phyloP scores from a whole-genome alignment of 2,797 vertebrate species.

The Danio jaintianensis region DNA sequence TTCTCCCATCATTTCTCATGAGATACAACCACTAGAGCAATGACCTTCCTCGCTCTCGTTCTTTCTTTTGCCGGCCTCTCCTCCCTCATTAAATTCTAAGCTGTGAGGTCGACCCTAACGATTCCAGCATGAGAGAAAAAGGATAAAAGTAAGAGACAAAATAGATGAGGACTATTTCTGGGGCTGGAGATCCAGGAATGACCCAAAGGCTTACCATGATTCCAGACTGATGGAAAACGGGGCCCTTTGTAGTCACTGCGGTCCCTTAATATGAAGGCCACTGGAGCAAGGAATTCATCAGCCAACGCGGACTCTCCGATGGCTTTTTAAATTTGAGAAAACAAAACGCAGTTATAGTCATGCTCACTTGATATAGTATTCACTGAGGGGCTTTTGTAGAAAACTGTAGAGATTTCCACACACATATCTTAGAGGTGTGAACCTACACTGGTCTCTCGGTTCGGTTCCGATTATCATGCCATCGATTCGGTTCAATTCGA shows the following conservation, averaged over 20 bases:
- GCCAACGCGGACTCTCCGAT: conserved; percentile 8
- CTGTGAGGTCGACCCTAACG: conserved; percentile 44
- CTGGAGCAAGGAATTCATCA: conserved; percentile 28
- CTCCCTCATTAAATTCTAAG: conserved; percentile 53
- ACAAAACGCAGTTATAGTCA: conserved; percentile 28
- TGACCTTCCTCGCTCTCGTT: conserved; percentile 56
- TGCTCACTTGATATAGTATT: not conserved
- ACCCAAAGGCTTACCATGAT: conserved; percentile 47
- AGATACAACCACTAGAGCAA: conserved; percentile 52
- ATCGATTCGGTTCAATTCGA: no score
- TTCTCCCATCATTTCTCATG: conserved; percentile 64
- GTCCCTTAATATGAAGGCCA: conserved; percentile 42
- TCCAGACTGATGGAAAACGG: conserved; percentile 41
- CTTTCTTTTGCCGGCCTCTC: conserved; percentile 41
- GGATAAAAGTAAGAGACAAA: conserved; percentile 46
- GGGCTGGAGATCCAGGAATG: conserved; percentile 35
- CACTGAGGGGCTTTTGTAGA: not conserved
- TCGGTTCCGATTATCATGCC: no score
- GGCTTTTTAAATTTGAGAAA: conserved; percentile 16
- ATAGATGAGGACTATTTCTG: conserved; percentile 46
- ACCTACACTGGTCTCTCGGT: no score
- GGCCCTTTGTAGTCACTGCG: not conserved
- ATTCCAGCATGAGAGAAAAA: conserved; percentile 46
- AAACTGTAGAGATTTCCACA: not conserved
- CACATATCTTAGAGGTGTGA: no score